Percentiles rank a stretch among this genome's conserved stretches.
Conservation (phyloP, 2,113 vertebrate species). For the Strix uralensis region DNA sequence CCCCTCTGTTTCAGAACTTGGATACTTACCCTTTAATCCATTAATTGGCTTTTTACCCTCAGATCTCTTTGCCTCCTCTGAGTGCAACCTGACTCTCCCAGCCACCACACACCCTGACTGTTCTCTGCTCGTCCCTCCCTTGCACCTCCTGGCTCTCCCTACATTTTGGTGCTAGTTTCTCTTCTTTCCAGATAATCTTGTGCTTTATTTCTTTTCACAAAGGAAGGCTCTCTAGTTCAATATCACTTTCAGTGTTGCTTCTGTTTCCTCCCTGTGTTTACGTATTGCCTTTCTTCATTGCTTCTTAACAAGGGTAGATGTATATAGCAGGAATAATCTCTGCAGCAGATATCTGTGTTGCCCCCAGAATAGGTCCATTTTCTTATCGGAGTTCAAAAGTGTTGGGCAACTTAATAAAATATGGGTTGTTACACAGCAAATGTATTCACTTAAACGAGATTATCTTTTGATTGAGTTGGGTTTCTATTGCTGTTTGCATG, state of each 20-base stretch:
- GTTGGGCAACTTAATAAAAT: conserved; percentile 50
- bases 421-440: conserved; percentile 17
- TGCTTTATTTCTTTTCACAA: conserved; percentile 48
- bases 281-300: conserved; percentile 1
- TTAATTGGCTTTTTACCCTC: conserved; percentile 77
- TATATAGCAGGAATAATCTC: conserved; percentile 13
- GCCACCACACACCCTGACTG: not conserved
- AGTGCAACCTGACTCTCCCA: conserved; percentile 62
- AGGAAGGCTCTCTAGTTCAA: not conserved
- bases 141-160: not conserved
- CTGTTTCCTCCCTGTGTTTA: conserved; percentile 38
- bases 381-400: conserved; percentile 2
- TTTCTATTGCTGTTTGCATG: conserved; percentile 2
- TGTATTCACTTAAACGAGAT: not conserved
- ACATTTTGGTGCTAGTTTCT: conserved; percentile 30
- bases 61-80: conserved; percentile 42
- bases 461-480: conserved; percentile 12
- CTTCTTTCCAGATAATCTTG: conserved; percentile 52
- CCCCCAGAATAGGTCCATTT: conserved; percentile 11
- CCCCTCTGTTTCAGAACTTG: conserved; percentile 71
- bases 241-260: conserved; percentile 28
- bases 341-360: not conserved
- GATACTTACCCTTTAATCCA: conserved; percentile 75
- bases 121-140: conserved; percentile 4
- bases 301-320: conserved; percentile 19